A percentile compares a stretch with the other conserved stretches of the same genome.
Conservation (phyloP, 2,888 invertebrate species). For the Tridacna gigas region DNA sequence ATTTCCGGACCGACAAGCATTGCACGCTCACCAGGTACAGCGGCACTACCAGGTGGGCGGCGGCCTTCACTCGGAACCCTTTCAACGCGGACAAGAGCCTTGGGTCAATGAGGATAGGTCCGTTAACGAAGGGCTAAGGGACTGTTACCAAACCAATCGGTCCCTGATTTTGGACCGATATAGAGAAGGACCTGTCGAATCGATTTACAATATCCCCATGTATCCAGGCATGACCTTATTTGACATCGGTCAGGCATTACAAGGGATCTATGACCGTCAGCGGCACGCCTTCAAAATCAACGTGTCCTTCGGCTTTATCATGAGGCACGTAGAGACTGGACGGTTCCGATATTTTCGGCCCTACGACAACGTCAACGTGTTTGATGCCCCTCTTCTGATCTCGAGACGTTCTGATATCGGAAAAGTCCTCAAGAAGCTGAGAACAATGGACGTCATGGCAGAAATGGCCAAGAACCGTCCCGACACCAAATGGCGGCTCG, state of each 20-base stretch:
- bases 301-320: constrained; percentile 36
- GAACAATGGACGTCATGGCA: constrained; percentile 18
- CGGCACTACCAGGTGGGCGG: constrained; percentile 32
- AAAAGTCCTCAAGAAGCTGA: constrained; percentile 14
- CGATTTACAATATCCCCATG: constrained; percentile 39
- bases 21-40: constrained; percentile 29
- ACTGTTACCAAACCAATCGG: constrained; percentile 33
- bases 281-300: constrained; percentile 33
- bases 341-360: constrained; percentile 34
- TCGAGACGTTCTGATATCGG: constrained; percentile 18
- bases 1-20: constrained; percentile 23
- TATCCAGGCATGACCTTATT: constrained; percentile 33
- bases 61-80: constrained; percentile 31
- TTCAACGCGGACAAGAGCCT: constrained; percentile 25
- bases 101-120: constrained; percentile 28
- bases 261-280: constrained; percentile 36
- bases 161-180: constrained; percentile 36
- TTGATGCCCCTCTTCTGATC: constrained; percentile 30
- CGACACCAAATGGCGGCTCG: constrained; percentile 38
- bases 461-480: constrained; percentile 30
- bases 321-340: constrained; percentile 31
- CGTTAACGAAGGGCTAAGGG: constrained; percentile 32
- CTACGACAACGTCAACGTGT: constrained; percentile 31
- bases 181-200: constrained; percentile 38
- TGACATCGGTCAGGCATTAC: constrained; percentile 36